Evolutionary conservation across 2,888 invertebrate species (phyloP).

Genomic region (Eupithecia exiguata): DNA sequence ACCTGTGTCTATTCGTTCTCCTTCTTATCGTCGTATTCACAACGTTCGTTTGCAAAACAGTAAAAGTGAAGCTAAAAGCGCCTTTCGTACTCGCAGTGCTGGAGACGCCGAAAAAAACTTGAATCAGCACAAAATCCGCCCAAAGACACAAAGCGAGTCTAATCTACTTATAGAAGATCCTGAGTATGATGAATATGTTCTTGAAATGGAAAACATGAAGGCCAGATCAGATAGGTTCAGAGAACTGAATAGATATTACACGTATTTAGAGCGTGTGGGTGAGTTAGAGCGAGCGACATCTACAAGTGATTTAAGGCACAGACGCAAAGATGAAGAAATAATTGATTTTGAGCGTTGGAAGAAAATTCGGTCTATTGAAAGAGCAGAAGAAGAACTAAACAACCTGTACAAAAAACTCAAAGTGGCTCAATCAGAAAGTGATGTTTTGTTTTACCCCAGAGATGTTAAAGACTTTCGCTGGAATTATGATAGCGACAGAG

Average conservation of each 20-base stretch:
- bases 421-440: slow-evolving; percentile 91
- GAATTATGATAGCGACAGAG: slow-evolving; percentile 89
- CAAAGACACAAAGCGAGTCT: slow-evolving; percentile 70
- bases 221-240: slow-evolving; percentile 91
- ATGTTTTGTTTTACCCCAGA: slow-evolving; percentile 91
- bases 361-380: slow-evolving; percentile 89
- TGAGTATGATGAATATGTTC: slow-evolving; percentile 87
- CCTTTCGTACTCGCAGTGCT: slow-evolving; percentile 86
- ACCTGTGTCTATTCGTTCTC: slow-evolving; percentile 86
- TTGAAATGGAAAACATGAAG: slow-evolving; percentile 86
- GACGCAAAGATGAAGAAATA: slow-evolving; percentile 90
- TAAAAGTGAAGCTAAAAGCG: slow-evolving; percentile 70
- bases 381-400: slow-evolving; percentile 92
- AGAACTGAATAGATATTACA: slow-evolving; percentile 93
- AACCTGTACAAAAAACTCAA: slow-evolving; percentile 90
- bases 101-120: slow-evolving; percentile 83
- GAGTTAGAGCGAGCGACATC: slow-evolving; percentile 91
- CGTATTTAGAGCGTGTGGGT: slow-evolving; percentile 92
- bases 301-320: slow-evolving; percentile 86
- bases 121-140: slow-evolving; percentile 43
- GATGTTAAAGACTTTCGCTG: slow-evolving; percentile 90
- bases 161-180: slow-evolving; percentile 77
- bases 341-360: slow-evolving; percentile 95
- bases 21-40: slow-evolving; percentile 86
- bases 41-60: slow-evolving; percentile 72